Base-by-base conservation (phyloP, 2,888 invertebrate genomes). In the Argyresthia goedartella region DNA sequence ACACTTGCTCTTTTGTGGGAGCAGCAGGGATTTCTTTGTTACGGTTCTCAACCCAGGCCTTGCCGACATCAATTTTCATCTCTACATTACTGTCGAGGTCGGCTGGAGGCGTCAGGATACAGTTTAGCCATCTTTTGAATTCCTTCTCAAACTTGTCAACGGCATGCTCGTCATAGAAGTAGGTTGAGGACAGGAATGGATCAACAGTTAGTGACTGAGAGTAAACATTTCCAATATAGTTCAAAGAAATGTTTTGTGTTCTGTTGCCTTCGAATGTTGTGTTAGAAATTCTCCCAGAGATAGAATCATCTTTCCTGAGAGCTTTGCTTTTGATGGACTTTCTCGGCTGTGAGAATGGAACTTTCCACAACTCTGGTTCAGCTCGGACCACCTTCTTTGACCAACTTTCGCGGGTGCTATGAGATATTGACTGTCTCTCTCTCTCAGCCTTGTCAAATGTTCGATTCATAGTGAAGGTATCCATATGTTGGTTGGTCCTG, bases 61-160 rank as follows among this genome's bases (percentile, higher is more conserved):
- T 91, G 0, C 91, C 93, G 1, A 93, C 89, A 64, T 94, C 93
- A 10, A 93, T 86, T 67, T 89, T 89, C 54, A 86, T 82, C 59
- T 89, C 89, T n/a, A 88, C 76, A 53, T 88, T 84, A 43, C 90
- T 88, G 57, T 91, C 91, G 0, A 93, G 81, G 58, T 93, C 93
- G 0, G 89, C 88, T 0, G 94, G 94, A 1, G 94, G 92, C 4
- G 93, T 91, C 8, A 95, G 78, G 50, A 95, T 78, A 8, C 91
- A 91, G 71, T 95, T 95, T 0, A 95, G 75, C 94, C 94, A 95
- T 60, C 92, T 92, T 65, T 90, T 92, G 55, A 94, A 92, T 63
- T 92, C 90, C 0, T 68, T 77, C 72, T 93, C 92, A 69, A 94
- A 92, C 54, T 89, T 88, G 47, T 89, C 88, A 1, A 95, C 87